A percentile compares a stretch with the other conserved stretches of the same genome.
Conservation (phyloP, 2,113 vertebrate species). For the Gavia stellata region DNA sequence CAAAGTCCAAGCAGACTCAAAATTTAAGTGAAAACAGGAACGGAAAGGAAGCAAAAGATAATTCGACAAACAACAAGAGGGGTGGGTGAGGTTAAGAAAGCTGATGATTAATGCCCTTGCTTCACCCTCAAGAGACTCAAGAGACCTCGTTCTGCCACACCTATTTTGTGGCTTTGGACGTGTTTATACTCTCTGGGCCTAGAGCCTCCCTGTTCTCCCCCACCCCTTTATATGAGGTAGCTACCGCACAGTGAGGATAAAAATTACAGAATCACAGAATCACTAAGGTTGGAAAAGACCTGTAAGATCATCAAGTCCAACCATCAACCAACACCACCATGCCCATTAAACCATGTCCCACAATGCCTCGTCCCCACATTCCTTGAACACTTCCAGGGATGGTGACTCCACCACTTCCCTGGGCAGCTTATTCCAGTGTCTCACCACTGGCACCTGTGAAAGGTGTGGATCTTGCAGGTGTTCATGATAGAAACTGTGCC, state of each 20-base stretch:
- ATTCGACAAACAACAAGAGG: neutral
- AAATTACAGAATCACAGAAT: too few relatives aligned
- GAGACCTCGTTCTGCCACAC: neutral
- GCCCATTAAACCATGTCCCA: too few relatives aligned
- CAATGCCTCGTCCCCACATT: too few relatives aligned
- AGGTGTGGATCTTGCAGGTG: neutral
- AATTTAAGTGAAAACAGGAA: neutral
- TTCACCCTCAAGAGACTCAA: neutral
- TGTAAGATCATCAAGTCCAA: too few relatives aligned
- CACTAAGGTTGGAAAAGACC: too few relatives aligned
- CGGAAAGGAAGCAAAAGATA: neutral
- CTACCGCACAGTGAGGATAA: rapidly evolving
- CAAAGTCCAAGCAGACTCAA: neutral
- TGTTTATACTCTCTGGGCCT: neutral
- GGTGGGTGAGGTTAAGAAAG: neutral
- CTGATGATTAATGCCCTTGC: neutral
- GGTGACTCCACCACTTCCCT: too few relatives aligned
- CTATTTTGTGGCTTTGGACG: neutral
- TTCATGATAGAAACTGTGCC: neutral
- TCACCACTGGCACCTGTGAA: too few relatives aligned
- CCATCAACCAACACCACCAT: too few relatives aligned
- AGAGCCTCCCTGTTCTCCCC: neutral
- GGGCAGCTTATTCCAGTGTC: too few relatives aligned
- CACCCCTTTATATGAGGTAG: neutral
- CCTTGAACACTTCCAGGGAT: too few relatives aligned